Conservation (phyloP, 2,888 invertebrate genomes). For the Drosophila prostipennis region DNA sequence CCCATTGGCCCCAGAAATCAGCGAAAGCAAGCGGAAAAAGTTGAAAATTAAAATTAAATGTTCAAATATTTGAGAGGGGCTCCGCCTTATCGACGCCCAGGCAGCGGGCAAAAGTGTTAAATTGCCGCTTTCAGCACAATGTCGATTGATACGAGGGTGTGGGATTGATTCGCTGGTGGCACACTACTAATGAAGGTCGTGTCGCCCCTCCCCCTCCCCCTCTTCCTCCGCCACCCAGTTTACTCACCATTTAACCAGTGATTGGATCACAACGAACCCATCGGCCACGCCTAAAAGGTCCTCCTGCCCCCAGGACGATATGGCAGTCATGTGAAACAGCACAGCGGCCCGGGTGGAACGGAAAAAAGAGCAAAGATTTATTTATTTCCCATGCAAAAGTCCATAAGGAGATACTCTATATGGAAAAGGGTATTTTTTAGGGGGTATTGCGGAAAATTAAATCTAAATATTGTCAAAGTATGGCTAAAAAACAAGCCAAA, state of each 20-base stretch:
- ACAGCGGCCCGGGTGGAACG: conserved; percentile 11
- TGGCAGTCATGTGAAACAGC: conserved; percentile 43
- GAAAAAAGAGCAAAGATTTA: conserved; percentile 31
- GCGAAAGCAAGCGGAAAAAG: conserved; percentile 25
- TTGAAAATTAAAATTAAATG: conserved; percentile 65
- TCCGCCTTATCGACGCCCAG: conserved; percentile 38
- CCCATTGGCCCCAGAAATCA: neutral
- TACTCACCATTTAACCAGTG: conserved; percentile 76
- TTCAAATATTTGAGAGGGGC: conserved; percentile 60
- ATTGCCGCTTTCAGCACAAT: conserved; percentile 64
- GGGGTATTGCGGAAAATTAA: too few relatives aligned
- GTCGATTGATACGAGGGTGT: conserved; percentile 57
- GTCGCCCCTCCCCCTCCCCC: conserved; percentile 4
- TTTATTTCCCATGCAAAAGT: conserved; percentile 10
- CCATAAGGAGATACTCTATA: conserved; percentile 14
- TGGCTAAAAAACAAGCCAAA: too few relatives aligned
- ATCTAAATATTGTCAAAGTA: too few relatives aligned
- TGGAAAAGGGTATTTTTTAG: neutral
- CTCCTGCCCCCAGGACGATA: conserved; percentile 27
- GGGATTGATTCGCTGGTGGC: conserved; percentile 36
- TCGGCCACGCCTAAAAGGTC: conserved; percentile 11
- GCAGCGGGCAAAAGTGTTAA: conserved; percentile 58
- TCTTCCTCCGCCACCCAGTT: conserved; percentile 46
- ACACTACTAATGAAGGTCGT: conserved; percentile 67
- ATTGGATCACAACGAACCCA: conserved; percentile 66